Evolutionary conservation across 2,113 vertebrate species (phyloP).

Genomic region (Burhinus bistriatus): DNA sequence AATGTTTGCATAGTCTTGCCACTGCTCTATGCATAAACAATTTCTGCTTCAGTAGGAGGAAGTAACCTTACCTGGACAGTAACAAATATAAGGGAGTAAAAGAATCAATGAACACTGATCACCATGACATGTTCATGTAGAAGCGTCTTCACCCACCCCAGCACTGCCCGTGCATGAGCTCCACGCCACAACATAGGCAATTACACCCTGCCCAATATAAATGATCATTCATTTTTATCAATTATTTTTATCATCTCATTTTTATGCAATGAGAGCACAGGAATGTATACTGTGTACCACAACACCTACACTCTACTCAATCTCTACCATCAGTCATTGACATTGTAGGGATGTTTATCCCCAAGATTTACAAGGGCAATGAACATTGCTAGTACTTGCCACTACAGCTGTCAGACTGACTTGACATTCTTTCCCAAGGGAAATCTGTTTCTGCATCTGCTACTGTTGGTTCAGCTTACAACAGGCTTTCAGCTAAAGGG

Average conservation of each 20-base stretch:
- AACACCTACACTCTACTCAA: neutral
- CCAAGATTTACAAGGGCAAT: conserved; percentile 10
- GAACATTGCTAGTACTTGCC: neutral
- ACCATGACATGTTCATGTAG: rapidly evolving
- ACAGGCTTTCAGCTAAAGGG: neutral
- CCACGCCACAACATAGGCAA: neutral
- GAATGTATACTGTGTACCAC: neutral
- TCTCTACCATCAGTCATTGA: neutral
- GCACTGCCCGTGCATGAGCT: neutral
- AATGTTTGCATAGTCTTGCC: neutral
- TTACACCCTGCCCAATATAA: neutral
- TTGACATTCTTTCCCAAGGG: neutral
- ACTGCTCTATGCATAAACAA: neutral
- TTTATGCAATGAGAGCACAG: neutral
- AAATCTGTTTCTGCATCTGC: conserved; percentile 39
- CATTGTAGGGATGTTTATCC: conserved; percentile 10
- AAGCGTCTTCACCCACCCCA: neutral
- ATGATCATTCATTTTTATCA: neutral
- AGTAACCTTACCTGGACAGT: neutral
- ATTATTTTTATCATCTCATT: neutral
- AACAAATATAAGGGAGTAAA: neutral
- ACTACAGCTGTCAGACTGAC: neutral
- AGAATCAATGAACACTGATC: neutral
- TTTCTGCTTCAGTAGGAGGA: neutral
- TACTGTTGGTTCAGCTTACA: neutral